These are phyloP conservation scores for Pyrrhia umbra DNA, from an alignment of 2,888 invertebrate species.

Conservation along the genomic window DNA sequence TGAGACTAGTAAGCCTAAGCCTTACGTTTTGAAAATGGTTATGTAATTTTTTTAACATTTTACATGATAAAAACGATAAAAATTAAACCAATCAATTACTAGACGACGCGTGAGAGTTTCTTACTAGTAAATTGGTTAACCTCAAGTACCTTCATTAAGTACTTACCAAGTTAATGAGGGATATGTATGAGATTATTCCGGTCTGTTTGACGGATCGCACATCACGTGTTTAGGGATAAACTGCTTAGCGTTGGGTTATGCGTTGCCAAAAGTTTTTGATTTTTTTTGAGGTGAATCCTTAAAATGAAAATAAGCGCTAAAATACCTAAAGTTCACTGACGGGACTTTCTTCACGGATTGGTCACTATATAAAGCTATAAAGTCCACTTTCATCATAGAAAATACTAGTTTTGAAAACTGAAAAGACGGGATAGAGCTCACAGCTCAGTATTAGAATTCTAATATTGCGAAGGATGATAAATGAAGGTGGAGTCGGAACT, in stretches of 20 bases:
- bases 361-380: neutral
- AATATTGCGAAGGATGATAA: slow-evolving; percentile 36
- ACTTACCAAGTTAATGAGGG: neutral
- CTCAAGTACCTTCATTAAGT: neutral
- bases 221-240: slow-evolving; percentile 2
- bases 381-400: neutral
- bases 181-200: neutral
- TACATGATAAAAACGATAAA: no score
- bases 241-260: slow-evolving; percentile 2
- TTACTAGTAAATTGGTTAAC: no score
- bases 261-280: slow-evolving; percentile 6
- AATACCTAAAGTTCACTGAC: no score
- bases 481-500: slow-evolving; percentile 24
- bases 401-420: slow-evolving; percentile 9
- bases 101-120: no score
- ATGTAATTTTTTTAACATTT: no score
- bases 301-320: neutral
- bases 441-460: slow-evolving; percentile 21
- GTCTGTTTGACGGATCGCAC: neutral
- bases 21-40: neutral
- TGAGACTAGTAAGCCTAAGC: no score
- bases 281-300: neutral
- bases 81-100: no score
- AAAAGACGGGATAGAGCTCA: neutral
- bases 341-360: no score